Evolutionary conservation across 2,888 invertebrate species (phyloP), one percentile per base, ranked within the genome.

Genomic region (Dynastes maya): DNA sequence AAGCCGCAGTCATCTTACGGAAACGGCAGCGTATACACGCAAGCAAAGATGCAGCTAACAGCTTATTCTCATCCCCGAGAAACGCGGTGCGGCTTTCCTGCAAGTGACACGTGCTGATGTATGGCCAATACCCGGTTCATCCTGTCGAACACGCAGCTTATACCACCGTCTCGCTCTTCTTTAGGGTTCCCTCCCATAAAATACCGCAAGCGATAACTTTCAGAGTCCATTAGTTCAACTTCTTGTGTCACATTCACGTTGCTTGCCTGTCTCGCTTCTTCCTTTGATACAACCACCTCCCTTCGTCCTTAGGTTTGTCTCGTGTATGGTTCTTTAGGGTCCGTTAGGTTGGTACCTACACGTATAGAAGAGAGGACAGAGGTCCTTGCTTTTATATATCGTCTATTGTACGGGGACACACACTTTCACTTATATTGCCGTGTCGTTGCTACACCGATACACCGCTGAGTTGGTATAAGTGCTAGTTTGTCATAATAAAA

Each of bases 181-280:
- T 16, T 67, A n/a, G 45, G 9, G 9, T 22, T 11, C 2, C 40
- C 45, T 55, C 29, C 49, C 45, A 83, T 84, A 84, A 84, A 84
- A 84, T 83, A 82, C 84, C 83, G 82, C 83, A 83, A 84, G 22
- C 81, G 81, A 82, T 82, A 81, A 81, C 83, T 83, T 83, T 83
- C 82, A 82, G 81, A 83, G 82, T 83, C 83, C 84, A 84, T 84
- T 84, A 84, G 82, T 78, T 81, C 77, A 72, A 71, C 81, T 83
- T 27, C 72, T 74, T 61, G 45, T 74, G 72, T 74, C 72, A 74
- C 72, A 74, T 45, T 86, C 84, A 85, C 83, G 83, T 82, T 84
- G 82, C 81, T 83, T 83, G 84, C 85, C 83, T 82, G 81, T 84
- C 83, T 81, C 55, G 16, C 22, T 58, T 8, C 22, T 22, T 22